Conservation (phyloP, 2,888 invertebrate species). For the Lymantria monacha region DNA sequence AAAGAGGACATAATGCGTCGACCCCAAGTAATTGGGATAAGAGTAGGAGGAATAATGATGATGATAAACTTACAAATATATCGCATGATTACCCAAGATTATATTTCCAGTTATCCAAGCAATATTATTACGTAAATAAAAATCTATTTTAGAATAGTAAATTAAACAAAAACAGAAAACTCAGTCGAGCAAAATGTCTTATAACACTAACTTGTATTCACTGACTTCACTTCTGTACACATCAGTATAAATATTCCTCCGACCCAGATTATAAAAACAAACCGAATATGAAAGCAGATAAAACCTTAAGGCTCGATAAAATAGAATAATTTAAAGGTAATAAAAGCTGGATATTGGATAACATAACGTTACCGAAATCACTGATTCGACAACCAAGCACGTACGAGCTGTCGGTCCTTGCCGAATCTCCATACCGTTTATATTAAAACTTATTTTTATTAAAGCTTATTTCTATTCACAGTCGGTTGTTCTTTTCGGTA, state of each 20-base stretch:
- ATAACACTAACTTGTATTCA: no score
- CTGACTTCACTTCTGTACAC: not conserved
- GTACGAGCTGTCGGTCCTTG: slow-evolving; percentile 27
- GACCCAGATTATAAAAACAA: slow-evolving; percentile 22
- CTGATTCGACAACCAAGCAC: slow-evolving; percentile 22
- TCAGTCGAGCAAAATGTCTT: no score
- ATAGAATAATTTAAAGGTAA: slow-evolving; percentile 37
- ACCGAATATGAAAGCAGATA: slow-evolving; percentile 26
- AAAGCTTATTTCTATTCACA: slow-evolving; percentile 32
- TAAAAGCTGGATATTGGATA: slow-evolving; percentile 31
- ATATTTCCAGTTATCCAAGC: no score
- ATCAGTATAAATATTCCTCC: slow-evolving; percentile 9
- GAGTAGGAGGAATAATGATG: no score
- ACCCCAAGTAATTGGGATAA: no score
- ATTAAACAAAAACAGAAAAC: no score
- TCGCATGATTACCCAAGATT: no score
- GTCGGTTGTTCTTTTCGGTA: slow-evolving; percentile 12
- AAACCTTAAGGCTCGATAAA: slow-evolving; percentile 24
- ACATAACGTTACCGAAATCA: slow-evolving; percentile 28
- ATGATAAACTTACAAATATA: no score
- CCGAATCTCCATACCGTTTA: slow-evolving; percentile 22
- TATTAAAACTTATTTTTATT: slow-evolving; percentile 34
- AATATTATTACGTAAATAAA: no score
- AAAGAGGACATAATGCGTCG: no score
- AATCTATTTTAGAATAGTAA: no score